A percentile compares a stretch with the other conserved stretches of the same genome.
Conservation (phyloP, 2,113 vertebrate genomes). For the Hemibagrus wyckioides region DNA sequence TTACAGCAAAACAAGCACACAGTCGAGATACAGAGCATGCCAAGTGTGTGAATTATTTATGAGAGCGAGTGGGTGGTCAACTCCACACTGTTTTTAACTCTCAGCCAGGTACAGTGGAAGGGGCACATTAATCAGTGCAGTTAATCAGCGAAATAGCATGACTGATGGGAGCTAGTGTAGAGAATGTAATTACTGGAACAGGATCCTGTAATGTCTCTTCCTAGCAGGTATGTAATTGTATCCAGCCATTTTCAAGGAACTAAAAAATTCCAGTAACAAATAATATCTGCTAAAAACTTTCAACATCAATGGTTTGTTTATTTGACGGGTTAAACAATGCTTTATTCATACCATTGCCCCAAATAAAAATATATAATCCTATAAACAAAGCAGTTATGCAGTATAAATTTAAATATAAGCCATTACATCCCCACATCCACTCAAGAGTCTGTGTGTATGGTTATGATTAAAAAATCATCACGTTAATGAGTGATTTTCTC, state of each 20-base stretch:
- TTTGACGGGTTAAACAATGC: not conserved
- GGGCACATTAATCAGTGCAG: slow-evolving; percentile 39
- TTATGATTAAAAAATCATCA: not conserved
- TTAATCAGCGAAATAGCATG: slow-evolving; percentile 10
- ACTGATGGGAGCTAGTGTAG: slow-evolving; percentile 8
- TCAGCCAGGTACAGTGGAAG: slow-evolving; percentile 30
- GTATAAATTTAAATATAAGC: not conserved
- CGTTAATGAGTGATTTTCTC: not conserved
- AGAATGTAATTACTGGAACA: slow-evolving; percentile 22
- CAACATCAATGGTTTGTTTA: not conserved
- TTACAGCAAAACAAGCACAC: slow-evolving; percentile 33
- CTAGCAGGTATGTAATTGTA: not conserved
- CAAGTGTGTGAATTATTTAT: slow-evolving; percentile 49
- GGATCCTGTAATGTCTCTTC: slow-evolving; percentile 10
- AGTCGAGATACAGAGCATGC: slow-evolving; percentile 23
- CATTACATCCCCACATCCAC: not conserved
- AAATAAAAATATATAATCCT: not conserved
- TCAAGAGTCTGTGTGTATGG: not conserved
- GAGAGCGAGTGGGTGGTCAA: slow-evolving; percentile 40
- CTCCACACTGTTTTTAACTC: slow-evolving; percentile 33
- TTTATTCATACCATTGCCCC: not conserved
- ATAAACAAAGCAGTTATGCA: not conserved
- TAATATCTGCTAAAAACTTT: not conserved
- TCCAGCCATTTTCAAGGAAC: not conserved
- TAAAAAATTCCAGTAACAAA: not conserved